A percentile compares a stretch with the other conserved stretches of the same genome.
Conservation (phyloP, 2,797 vertebrate species). For the Typhlichthys eigenmanni region DNA sequence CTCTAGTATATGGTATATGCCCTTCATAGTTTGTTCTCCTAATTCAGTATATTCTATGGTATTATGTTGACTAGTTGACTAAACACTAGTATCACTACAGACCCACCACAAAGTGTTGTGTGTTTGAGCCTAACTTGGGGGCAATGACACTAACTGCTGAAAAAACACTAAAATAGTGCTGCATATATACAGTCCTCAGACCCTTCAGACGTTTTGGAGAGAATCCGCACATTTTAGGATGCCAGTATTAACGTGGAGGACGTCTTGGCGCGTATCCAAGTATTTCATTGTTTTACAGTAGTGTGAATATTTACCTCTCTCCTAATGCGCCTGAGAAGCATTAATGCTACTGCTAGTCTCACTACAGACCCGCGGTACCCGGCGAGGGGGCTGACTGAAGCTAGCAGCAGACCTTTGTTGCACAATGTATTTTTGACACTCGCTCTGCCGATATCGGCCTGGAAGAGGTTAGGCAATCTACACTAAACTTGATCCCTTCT, state of each 20-base stretch:
- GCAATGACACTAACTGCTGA: constrained; percentile 40
- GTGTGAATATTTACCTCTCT: constrained; percentile 44
- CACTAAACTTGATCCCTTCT: constrained; percentile 23
- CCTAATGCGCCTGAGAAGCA: constrained; percentile 21
- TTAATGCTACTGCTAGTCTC: constrained; percentile 28
- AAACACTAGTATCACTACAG: constrained; percentile 37
- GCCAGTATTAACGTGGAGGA: constrained; percentile 47
- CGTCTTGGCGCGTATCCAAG: constrained; percentile 38
- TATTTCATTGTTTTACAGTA: constrained; percentile 46
- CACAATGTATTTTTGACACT: constrained; percentile 22
- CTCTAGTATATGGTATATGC: constrained; percentile 11
- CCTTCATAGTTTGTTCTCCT: constrained; percentile 19
- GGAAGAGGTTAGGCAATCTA: constrained; percentile 33
- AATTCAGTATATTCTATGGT: constrained; percentile 29
- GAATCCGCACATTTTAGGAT: constrained; percentile 16
- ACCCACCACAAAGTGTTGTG: constrained; percentile 47
- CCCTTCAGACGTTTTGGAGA: constrained; percentile 15
- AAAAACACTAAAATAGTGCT: constrained; percentile 18
- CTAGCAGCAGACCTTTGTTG: constrained; percentile 32
- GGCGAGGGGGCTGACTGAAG: constrained; percentile 36
- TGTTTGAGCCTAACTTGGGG: constrained; percentile 23
- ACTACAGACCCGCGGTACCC: constrained; percentile 49
- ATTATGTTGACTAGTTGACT: constrained; percentile 40
- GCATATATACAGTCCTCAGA: constrained; percentile 21
- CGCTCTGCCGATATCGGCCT: constrained; percentile 18